Conservation (phyloP, 1,140 invertebrate genomes). For the Listronotus bonariensis region DNA sequence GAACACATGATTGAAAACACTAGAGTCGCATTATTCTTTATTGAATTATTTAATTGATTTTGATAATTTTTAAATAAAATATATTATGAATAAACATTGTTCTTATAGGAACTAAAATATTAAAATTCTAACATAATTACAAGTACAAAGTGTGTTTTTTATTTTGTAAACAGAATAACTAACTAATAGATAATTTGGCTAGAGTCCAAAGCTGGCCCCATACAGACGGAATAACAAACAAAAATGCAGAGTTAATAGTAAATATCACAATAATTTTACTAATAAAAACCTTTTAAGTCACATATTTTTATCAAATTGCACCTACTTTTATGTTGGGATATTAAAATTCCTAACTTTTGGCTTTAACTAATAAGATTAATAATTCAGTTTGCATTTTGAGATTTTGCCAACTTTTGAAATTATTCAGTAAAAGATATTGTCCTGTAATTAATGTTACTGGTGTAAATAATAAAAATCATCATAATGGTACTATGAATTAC, state of each 20-base stretch:
- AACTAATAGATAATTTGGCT: conserved; percentile 10
- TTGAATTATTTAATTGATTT: conserved; percentile 6
- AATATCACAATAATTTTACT: conserved; percentile 21
- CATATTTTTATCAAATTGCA: too few relatives aligned
- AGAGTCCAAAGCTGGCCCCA: conserved; percentile 24
- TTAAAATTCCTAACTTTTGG: too few relatives aligned
- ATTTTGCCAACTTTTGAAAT: too few relatives aligned
- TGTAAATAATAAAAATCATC: too few relatives aligned
- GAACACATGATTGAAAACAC: conserved; percentile 7
- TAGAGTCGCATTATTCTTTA: neutral
- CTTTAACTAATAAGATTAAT: too few relatives aligned
- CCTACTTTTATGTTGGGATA: too few relatives aligned
- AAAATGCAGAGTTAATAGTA: conserved; percentile 6
- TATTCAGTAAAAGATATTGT: too few relatives aligned
- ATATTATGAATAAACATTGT: conserved; percentile 28
- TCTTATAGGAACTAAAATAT: conserved; percentile 15
- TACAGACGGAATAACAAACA: conserved; percentile 17
- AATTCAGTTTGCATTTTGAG: too few relatives aligned
- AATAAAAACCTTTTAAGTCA: neutral
- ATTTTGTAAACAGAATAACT: conserved; percentile 9
- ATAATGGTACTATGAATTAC: too few relatives aligned
- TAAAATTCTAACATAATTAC: conserved; percentile 9
- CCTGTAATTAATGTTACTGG: too few relatives aligned
- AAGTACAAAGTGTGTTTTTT: conserved; percentile 12
- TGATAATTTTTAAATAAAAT: conserved; percentile 30